Percentiles rank a stretch among this genome's conserved stretches.
These are phyloP conservation scores for Heterotilapia buettikoferi DNA, from an alignment of 2,113 vertebrate species.

Conservation along the genomic window DNA sequence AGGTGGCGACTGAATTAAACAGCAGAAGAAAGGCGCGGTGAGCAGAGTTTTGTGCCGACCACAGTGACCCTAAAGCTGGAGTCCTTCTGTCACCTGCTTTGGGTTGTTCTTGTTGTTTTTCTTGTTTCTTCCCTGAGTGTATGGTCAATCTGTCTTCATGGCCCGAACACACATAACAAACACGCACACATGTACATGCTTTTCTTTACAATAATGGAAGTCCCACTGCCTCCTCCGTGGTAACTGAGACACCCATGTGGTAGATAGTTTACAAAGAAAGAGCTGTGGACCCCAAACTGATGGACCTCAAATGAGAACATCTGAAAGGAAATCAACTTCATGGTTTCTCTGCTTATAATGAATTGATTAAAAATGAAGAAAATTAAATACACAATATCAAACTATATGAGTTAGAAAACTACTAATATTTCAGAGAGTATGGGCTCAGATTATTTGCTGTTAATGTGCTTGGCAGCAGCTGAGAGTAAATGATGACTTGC, in stretches of 20 bases:
- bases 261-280: slow-evolving; percentile 3
- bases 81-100: slow-evolving; percentile 54
- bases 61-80: slow-evolving; percentile 33
- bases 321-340: background rate
- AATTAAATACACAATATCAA: background rate
- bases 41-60: slow-evolving; percentile 2
- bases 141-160: slow-evolving; percentile 58
- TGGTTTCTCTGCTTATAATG: background rate
- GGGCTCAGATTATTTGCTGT: background rate
- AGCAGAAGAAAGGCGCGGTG: background rate
- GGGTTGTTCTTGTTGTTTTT: slow-evolving; percentile 41
- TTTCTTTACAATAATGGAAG: background rate
- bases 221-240: background rate
- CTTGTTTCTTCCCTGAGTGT: slow-evolving; percentile 37
- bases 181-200: background rate
- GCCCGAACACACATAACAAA: background rate
- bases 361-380: background rate
- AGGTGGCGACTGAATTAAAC: slow-evolving; percentile 44
- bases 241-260: background rate
- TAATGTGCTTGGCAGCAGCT: background rate
- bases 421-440: background rate
- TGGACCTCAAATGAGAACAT: background rate
- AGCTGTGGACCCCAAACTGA: background rate
- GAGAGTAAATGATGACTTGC: background rate
- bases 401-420: background rate